Conservation (phyloP, 2,113 vertebrate species). For the Columba janthina region DNA sequence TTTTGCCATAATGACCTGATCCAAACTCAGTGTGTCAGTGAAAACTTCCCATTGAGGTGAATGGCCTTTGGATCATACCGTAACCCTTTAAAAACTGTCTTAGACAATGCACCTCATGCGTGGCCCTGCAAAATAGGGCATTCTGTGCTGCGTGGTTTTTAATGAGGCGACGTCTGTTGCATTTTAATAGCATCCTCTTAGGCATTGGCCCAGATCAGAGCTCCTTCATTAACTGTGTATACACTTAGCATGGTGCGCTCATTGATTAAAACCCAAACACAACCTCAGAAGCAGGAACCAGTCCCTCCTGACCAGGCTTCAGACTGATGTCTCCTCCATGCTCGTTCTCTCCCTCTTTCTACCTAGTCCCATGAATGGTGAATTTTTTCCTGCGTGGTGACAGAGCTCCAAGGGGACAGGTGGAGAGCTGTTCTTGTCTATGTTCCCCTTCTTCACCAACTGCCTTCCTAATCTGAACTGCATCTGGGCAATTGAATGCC, state of each 20-base stretch:
- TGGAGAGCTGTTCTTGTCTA: neutral
- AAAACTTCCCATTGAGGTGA: neutral
- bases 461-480: neutral
- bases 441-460: neutral
- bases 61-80: neutral
- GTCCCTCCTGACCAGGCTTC: neutral
- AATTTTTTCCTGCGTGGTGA: neutral
- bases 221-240: neutral
- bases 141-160: neutral
- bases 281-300: neutral
- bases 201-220: neutral
- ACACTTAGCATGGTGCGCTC: neutral
- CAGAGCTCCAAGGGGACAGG: neutral
- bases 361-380: neutral
- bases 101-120: neutral
- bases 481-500: neutral
- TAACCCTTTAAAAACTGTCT: neutral
- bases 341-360: neutral
- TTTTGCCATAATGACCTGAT: neutral
- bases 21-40: neutral
- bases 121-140: neutral
- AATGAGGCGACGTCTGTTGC: neutral
- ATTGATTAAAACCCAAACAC: slow-evolving; percentile 7
- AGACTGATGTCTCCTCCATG: neutral
- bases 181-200: slow-evolving; percentile 35